Percentiles rank a stretch among this genome's conserved stretches.
These are phyloP conservation scores for Strix aluco DNA, from an alignment of 2,113 vertebrate species.

Conservation along the genomic window DNA sequence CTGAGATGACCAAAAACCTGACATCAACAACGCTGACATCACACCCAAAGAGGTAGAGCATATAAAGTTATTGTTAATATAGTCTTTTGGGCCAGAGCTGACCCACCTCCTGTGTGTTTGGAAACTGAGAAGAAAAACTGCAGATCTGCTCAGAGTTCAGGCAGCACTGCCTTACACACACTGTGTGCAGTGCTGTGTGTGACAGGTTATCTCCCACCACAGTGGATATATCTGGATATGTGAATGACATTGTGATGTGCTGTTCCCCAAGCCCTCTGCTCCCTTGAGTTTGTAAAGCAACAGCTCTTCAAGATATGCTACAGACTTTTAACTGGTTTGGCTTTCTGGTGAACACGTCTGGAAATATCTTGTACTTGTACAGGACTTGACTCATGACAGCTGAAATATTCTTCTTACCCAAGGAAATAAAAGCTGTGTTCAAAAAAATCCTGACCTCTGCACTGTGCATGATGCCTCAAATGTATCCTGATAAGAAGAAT, in stretches of 20 bases:
- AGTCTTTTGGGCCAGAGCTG: background rate
- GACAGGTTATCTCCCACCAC: background rate
- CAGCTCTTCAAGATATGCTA: background rate
- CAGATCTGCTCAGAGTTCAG: background rate
- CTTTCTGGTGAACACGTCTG: background rate
- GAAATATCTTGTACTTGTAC: background rate
- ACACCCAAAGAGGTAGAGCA: background rate
- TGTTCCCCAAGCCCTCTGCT: background rate
- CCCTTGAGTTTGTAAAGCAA: background rate
- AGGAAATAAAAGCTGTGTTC: background rate
- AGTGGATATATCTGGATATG: background rate
- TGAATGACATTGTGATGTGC: background rate
- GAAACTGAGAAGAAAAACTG: background rate
- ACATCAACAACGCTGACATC: background rate
- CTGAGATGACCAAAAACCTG: background rate
- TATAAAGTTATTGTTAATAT: background rate
- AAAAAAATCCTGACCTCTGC: background rate
- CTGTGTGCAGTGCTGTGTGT: rapidly evolving
- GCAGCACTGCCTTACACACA: background rate
- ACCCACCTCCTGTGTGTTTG: background rate
- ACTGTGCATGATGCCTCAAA: background rate
- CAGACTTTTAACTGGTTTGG: background rate
- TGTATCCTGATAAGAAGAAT: background rate
- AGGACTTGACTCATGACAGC: background rate
- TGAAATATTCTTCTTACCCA: background rate